phyloP scores from a whole-genome alignment of 2,113 vertebrate genomes.

The Myrmecophaga tridactyla region DNA sequence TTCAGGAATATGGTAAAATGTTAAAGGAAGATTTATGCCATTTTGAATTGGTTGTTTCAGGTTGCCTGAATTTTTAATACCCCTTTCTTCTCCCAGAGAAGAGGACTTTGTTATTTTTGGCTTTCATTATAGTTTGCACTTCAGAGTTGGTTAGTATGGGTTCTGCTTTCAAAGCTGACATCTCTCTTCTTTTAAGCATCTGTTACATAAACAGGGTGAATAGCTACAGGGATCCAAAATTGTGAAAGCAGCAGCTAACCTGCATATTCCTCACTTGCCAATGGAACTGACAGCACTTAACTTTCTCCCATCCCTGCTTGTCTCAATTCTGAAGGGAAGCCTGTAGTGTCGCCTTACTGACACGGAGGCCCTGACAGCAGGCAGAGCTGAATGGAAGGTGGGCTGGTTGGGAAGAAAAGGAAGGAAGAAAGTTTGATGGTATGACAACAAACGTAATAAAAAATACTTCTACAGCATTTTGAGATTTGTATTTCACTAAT shows the following conservation, averaged over 20 bases:
- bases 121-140: constrained; percentile 66
- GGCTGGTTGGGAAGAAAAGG: neutral
- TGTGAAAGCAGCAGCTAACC: neutral
- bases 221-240: neutral
- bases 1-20: constrained; percentile 23
- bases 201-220: constrained; percentile 48
- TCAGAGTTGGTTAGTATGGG: neutral
- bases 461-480: neutral
- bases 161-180: constrained; percentile 56
- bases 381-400: neutral
- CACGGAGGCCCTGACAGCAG: neutral
- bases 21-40: neutral
- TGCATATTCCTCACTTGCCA: neutral
- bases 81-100: neutral
- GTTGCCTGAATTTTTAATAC: constrained; percentile 69
- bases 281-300: neutral
- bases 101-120: constrained; percentile 20
- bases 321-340: neutral
- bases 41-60: constrained; percentile 57
- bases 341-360: neutral
- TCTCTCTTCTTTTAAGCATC: constrained; percentile 51
- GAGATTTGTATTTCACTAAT: neutral
- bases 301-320: neutral
- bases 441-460: neutral
- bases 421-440: neutral